Base-by-base conservation (phyloP, 2,113 vertebrate species). In the Capricornis sumatraensis region DNA sequence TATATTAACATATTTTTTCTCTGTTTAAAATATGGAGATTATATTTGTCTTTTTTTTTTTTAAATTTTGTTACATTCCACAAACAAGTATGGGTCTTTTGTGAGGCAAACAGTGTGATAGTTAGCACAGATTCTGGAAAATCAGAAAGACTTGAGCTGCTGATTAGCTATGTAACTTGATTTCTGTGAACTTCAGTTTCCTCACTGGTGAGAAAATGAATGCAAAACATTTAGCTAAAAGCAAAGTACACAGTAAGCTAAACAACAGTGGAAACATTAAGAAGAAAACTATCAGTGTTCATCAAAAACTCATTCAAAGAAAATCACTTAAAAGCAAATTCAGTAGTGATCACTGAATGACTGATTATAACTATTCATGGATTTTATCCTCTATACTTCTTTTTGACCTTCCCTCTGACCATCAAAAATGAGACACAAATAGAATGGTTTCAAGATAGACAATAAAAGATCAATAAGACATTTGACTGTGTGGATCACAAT, bases 211-310 rank as follows among this genome's bases (percentile, higher is more conserved):
- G 47, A 88, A 78, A 87, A 89, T 55, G 16, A 13, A 96, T n/a
- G 27, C 74, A 95, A 94, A 92, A 55, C 96, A 47, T 96, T 94
- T 92, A 97, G 30, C 52, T 81, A n/a, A 87, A 88, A 96, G 79
- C 23, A 92, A 89, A 62, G 16, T 92, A 7, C 47, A 64, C 7
- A 79, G 50, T 30, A 91, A 94, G n/a, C 14, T 84, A 83, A 36
- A 87, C 30, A 64, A 57, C 12, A 90, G 71, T 21, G 21, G 28
- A 89, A 94, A 71, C 11, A 47, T 47, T 64, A 57, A 76, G 40
- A 91, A 95, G 55, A 88, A 90, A 93, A 74, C 27, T 28, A 27
- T 40, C 28, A 85, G 6, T 67, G 53, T 67, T 91, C 27, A 91
- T 50, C 3, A 60, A 95, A 95, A 90, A 67, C 55, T 78, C 85